A percentile compares a stretch with the other conserved stretches of the same genome.
Evolutionary conservation across 2,113 vertebrate species (phyloP).

Genomic region (Epinephelus lanceolatus): DNA sequence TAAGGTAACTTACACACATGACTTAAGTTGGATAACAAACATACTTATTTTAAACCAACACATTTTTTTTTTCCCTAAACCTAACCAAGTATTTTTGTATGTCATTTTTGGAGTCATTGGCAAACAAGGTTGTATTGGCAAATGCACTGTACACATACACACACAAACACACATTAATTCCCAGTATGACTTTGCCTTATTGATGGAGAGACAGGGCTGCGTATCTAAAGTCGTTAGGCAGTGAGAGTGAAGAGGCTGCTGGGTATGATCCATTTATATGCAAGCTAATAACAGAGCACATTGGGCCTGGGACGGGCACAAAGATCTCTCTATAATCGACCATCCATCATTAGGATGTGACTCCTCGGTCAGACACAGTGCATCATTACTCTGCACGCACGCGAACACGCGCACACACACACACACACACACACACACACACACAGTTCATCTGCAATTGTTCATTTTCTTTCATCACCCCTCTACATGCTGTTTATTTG

Average conservation of each 20-base stretch:
- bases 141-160: slow-evolving; percentile 14
- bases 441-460: slow-evolving; percentile 43
- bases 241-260: slow-evolving; percentile 67
- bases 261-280: slow-evolving; percentile 77
- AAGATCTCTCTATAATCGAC: slow-evolving; percentile 71
- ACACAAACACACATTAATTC: slow-evolving; percentile 35
- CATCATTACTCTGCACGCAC: slow-evolving; percentile 70
- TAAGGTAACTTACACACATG: no score
- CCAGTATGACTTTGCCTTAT: slow-evolving; percentile 65
- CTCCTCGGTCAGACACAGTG: slow-evolving; percentile 65
- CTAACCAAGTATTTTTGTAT: no score
- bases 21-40: no score
- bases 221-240: slow-evolving; percentile 68
- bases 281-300: slow-evolving; percentile 78
- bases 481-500: slow-evolving; percentile 32
- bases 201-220: slow-evolving; percentile 69
- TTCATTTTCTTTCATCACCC: slow-evolving; percentile 55
- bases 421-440: slow-evolving; percentile 1
- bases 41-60: no score
- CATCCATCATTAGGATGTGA: slow-evolving; percentile 78
- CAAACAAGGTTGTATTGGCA: not conserved
- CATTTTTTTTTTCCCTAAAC: no score
- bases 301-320: slow-evolving; percentile 55
- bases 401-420: slow-evolving; percentile 1
- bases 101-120: no score